A percentile compares a stretch with the other conserved stretches of the same genome.
Conservation (phyloP, 1,140 invertebrate species). For the Helicorthomorpha holstii region DNA sequence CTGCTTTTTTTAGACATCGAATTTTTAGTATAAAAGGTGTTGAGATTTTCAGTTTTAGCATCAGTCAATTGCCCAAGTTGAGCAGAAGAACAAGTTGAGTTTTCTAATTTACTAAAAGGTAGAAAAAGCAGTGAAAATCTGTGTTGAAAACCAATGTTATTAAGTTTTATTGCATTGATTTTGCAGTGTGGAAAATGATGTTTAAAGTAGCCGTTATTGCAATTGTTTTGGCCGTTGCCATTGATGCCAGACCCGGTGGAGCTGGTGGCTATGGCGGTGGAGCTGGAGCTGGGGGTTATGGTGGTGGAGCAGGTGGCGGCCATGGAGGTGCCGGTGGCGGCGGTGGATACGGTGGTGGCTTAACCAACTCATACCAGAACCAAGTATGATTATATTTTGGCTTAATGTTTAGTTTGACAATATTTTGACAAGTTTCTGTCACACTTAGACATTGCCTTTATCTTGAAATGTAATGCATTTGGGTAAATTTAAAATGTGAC, state of each 20-base stretch:
- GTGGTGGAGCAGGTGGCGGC: neutral
- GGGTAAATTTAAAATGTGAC: neutral
- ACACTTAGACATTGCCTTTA: neutral
- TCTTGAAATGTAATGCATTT: neutral
- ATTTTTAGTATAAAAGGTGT: no score
- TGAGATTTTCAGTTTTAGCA: no score
- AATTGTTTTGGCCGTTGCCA: no score
- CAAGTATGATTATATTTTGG: neutral
- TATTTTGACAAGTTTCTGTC: neutral
- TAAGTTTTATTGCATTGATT: no score
- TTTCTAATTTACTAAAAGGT: no score
- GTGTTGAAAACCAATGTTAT: no score
- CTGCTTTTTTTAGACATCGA: no score
- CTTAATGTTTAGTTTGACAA: neutral
- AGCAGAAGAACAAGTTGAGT: no score
- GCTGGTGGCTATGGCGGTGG: neutral
- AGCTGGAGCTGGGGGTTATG: neutral
- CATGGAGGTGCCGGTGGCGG: neutral
- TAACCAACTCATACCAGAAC: neutral
- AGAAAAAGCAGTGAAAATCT: no score
- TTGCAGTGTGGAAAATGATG: no score
- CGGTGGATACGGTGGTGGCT: neutral
- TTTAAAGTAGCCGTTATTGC: no score
- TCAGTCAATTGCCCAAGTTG: no score
- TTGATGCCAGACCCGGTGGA: neutral